Conservation (phyloP, 2,797 vertebrate genomes). For the Limnodromus scolopaceus region DNA sequence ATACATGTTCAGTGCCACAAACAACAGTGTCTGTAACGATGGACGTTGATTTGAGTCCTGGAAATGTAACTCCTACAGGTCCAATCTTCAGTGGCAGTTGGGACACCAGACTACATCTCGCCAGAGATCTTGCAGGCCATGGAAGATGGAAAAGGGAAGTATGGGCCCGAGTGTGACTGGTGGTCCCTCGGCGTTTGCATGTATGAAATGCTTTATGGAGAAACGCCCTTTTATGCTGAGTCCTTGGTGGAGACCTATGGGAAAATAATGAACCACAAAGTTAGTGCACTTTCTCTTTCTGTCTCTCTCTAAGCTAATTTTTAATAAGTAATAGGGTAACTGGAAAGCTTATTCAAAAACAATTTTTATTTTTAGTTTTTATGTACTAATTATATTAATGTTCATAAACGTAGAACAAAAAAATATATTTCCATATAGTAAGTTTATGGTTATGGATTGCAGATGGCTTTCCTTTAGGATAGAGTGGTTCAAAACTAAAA, state of each 20-base stretch:
- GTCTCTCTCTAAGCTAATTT: constrained; percentile 34
- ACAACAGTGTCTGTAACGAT: not conserved
- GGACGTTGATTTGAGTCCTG: not conserved
- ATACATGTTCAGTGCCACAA: not conserved
- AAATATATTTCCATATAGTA: not conserved
- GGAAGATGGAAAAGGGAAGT: constrained; percentile 99
- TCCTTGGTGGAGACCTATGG: constrained; percentile 99
- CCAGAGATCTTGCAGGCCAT: constrained; percentile 99
- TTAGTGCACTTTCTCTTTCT: constrained; percentile 77
- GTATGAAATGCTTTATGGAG: constrained; percentile 99
- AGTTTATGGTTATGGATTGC: not conserved
- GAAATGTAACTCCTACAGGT: constrained; percentile 81
- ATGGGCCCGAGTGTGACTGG: constrained; percentile 99
- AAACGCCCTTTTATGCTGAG: constrained; percentile 99
- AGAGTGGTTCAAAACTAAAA: not conserved
- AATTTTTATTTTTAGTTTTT: not conserved
- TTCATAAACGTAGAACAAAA: not conserved
- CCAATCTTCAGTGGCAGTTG: constrained; percentile 97
- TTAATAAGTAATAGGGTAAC: not conserved
- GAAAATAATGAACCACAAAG: constrained; percentile 99
- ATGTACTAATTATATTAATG: not conserved
- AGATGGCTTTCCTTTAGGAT: constrained; percentile 24
- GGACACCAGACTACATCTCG: constrained; percentile 98
- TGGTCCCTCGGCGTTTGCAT: constrained; percentile 99
- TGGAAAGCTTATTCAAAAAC: not conserved